Conservation (phyloP, 2,888 invertebrate genomes). For the Chrysolina oricalcia region DNA sequence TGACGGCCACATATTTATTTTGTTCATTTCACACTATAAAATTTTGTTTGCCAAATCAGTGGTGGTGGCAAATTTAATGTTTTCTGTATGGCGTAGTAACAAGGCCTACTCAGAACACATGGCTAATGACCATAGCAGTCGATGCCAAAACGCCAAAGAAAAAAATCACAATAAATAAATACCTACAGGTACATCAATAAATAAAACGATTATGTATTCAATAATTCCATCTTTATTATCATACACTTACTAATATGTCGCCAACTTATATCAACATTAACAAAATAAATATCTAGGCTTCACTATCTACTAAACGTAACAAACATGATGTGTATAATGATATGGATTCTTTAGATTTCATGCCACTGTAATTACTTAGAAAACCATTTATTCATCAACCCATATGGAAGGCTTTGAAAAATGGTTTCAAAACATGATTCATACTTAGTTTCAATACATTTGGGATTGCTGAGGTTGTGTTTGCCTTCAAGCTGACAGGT, state of each 20-base stretch:
- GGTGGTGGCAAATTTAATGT: too few species aligned
- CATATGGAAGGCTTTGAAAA: neutral
- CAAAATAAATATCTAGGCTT: slow-evolving; percentile 56
- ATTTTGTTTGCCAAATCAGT: too few species aligned
- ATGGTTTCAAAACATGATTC: neutral
- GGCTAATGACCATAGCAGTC: too few species aligned
- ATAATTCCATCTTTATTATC: slow-evolving; percentile 9
- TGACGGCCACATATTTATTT: too few species aligned
- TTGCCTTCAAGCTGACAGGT: neutral
- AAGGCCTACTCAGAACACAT: too few species aligned
- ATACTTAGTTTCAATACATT: neutral
- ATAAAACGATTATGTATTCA: neutral
- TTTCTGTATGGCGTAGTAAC: too few species aligned
- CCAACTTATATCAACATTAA: slow-evolving; percentile 53
- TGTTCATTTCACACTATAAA: too few species aligned
- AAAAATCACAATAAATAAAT: too few species aligned
- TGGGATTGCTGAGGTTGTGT: slow-evolving; percentile 9
- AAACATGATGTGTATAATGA: slow-evolving; percentile 57
- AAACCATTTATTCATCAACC: slow-evolving; percentile 9
- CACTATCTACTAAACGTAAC: slow-evolving; percentile 49
- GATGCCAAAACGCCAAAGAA: too few species aligned
- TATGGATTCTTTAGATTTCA: slow-evolving; percentile 49
- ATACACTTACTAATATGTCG: slow-evolving; percentile 40
- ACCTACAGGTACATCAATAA: neutral
- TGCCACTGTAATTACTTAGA: slow-evolving; percentile 21